Conservation (phyloP, 2,888 invertebrate species). For the Papilio elwesi region DNA sequence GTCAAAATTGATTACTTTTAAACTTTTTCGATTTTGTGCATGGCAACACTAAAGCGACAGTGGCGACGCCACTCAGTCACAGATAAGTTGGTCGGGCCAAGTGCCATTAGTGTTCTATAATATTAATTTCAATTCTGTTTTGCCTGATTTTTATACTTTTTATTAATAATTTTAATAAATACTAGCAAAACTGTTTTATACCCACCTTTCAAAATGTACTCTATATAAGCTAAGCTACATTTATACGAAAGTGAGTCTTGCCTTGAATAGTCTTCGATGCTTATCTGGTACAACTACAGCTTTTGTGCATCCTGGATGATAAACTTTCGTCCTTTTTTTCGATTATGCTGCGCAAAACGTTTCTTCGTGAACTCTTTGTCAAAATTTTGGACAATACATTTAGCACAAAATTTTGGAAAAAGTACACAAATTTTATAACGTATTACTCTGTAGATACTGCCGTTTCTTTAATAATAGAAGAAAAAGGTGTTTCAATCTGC, state of each 20-base stretch:
- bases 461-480: neutral
- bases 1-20: too few species aligned
- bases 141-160: too few species aligned
- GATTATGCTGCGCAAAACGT: constrained; percentile 10
- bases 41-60: too few species aligned
- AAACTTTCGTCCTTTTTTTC: neutral
- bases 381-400: constrained; percentile 25
- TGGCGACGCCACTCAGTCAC: too few species aligned
- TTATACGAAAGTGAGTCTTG: neutral
- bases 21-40: too few species aligned
- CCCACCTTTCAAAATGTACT: neutral
- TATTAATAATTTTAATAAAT: neutral
- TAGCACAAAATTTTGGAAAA: constrained; percentile 28
- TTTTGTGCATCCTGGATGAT: neutral
- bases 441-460: neutral
- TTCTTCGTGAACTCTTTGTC: constrained; percentile 18
- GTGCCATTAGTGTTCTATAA: too few species aligned
- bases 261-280: neutral
- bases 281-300: neutral
- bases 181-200: neutral
- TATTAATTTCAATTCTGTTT: too few species aligned
- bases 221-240: neutral
- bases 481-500: neutral
- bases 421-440: constrained; percentile 23
- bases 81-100: too few species aligned